These are phyloP conservation scores for Hemibagrus wyckioides DNA, from an alignment of 2,113 vertebrate species.

Conservation along the genomic window DNA sequence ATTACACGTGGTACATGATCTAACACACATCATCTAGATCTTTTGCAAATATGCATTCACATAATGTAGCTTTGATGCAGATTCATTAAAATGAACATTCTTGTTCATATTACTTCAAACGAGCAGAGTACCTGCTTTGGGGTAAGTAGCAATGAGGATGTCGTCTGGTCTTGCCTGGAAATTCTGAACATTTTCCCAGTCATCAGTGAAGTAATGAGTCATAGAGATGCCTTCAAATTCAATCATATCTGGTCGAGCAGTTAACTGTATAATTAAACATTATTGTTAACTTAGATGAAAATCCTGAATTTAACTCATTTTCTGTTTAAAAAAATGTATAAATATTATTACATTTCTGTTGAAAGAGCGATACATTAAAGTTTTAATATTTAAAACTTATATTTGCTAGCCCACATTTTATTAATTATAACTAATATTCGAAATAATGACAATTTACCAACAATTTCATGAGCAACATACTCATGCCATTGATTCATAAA, in stretches of 20 bases:
- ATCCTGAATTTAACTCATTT: neutral
- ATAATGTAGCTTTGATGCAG: neutral
- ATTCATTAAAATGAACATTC: neutral
- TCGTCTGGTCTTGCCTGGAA: constrained; percentile 79
- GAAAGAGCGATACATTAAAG: neutral
- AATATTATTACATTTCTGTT: neutral
- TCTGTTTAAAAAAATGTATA: neutral
- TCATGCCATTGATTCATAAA: neutral
- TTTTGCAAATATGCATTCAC: neutral
- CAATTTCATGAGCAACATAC: neutral
- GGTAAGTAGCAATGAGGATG: constrained; percentile 78
- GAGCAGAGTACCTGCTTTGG: constrained; percentile 77
- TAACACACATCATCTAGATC: neutral
- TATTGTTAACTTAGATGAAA: neutral
- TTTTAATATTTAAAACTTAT: neutral
- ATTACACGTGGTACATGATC: neutral
- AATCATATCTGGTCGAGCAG: constrained; percentile 53
- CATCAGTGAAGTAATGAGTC: constrained; percentile 62
- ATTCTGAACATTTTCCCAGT: constrained; percentile 75
- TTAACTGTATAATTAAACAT: neutral
- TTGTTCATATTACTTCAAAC: neutral
- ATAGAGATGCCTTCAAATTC: constrained; percentile 71
- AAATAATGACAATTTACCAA: neutral
- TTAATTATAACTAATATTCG: neutral
- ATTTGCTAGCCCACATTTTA: neutral